These are phyloP conservation scores for Cossypha polioptera DNA, from an alignment of 2,797 vertebrate genomes.

Conservation along the genomic window DNA sequence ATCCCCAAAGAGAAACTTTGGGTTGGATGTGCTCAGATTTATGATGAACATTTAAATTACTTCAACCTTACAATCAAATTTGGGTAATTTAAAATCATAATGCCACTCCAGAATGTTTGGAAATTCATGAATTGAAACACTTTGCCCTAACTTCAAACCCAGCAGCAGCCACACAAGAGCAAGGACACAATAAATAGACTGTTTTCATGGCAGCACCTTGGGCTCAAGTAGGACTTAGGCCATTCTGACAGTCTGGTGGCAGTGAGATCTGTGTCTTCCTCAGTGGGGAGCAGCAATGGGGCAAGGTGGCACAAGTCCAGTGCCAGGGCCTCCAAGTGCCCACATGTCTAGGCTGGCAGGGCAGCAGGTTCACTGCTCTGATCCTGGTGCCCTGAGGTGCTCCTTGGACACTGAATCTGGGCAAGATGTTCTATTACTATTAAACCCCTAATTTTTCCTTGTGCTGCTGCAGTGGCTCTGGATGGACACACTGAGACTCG, in stretches of 20 bases:
- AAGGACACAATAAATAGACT: not conserved
- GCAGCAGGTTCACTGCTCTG: not conserved
- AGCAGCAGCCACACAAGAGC: not conserved
- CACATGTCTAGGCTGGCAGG: not conserved
- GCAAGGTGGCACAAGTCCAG: not conserved
- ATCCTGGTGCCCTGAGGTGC: not conserved
- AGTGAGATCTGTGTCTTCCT: not conserved
- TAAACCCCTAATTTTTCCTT: rapidly evolving
- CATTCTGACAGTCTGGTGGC: not conserved
- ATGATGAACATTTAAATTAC: not conserved
- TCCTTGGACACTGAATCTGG: not conserved
- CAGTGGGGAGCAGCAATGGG: not conserved
- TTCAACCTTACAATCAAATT: not conserved
- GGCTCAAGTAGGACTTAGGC: not conserved
- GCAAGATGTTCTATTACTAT: not conserved
- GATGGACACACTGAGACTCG: rapidly evolving
- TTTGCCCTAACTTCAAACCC: not conserved
- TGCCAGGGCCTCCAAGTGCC: not conserved
- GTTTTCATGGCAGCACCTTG: not conserved
- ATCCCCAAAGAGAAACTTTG: not conserved
- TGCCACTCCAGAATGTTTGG: not conserved
- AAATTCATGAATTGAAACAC: not conserved
- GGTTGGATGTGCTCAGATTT: not conserved
- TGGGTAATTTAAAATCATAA: not conserved
- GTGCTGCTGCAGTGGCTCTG: not conserved